Conservation (phyloP, 2,888 invertebrate genomes). For the Pyrrhia umbra region DNA sequence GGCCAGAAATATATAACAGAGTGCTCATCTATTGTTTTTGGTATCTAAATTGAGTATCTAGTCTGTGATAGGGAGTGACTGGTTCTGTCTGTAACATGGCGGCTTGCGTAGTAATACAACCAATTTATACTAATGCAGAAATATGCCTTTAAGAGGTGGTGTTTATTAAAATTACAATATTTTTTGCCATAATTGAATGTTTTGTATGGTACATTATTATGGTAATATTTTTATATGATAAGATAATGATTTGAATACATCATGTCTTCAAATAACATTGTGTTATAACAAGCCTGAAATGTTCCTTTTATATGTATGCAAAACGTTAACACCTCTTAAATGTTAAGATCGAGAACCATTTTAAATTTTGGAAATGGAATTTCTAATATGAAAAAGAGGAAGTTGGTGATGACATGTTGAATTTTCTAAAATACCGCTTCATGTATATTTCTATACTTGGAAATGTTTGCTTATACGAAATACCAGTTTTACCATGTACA, state of each 20-base stretch:
- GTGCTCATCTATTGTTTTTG: conserved; percentile 46
- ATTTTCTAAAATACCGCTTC: too few species aligned
- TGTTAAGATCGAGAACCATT: too few species aligned
- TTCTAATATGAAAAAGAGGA: too few species aligned
- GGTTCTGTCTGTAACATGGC: conserved; percentile 67
- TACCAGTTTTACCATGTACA: too few species aligned
- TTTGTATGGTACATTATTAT: background rate
- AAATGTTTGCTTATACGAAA: too few species aligned
- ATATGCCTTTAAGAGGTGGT: background rate
- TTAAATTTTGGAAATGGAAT: too few species aligned
- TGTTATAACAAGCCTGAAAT: too few species aligned
- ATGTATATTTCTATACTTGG: too few species aligned
- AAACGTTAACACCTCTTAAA: too few species aligned
- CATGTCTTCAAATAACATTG: too few species aligned
- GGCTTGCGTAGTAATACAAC: background rate
- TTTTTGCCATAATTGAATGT: background rate
- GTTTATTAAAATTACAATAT: background rate
- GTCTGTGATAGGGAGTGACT: conserved; percentile 82
- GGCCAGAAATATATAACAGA: conserved; percentile 27
- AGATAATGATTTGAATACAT: background rate
- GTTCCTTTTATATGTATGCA: too few species aligned
- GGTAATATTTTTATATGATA: background rate
- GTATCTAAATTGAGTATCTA: conserved; percentile 77
- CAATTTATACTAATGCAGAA: background rate
- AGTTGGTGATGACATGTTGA: too few species aligned